Evolutionary conservation across 2,888 invertebrate species (phyloP), one percentile per base, ranked within the genome.

Genomic region (Branchellion lobata): DNA sequence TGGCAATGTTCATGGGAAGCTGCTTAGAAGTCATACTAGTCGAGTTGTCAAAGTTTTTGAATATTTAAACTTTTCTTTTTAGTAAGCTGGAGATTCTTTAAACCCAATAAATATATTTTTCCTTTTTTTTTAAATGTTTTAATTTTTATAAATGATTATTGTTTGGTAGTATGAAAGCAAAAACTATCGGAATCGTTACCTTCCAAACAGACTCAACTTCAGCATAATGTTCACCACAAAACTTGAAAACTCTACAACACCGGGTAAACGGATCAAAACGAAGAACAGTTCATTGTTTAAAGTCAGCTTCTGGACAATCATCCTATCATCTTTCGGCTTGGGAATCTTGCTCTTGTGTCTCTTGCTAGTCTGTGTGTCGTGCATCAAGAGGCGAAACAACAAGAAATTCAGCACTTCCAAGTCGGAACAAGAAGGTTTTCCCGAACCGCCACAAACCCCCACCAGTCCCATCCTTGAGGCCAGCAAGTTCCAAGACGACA

Each of bases 351-450:
- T 57, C 5, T 24, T 57, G 5, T 57, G 61, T n/a, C 3, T 57
- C 5, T n/a, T 57, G 5, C 61, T 57, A 18, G n/a, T 57, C n/a
- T 57, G 61, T n/a, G 61, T 57, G n/a, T 57, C 61, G 21, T 5
- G 3, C 21, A 24, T 57, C 24, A 57, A 57, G 61, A 18, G n/a
- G 5, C 61, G 61, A 18, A 40, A 14, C 5, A 5, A 40, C 14
- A 5, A 24, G 3, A 57, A 57, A 24, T 57, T 57, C 24, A 5
- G 5, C 5, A 24, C 24, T 24, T 57, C 61, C 3, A 57, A n/a
- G n/a, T 57, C 61, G 24, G 61, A 57, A 24, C 61, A 57, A 57
- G 61, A 57, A 57, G 61, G 61, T 18, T 57, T 57, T 57, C 24
- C 61, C 5, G 61, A 24, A 24, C n/a, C 24, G n/a, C 61, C 61